phyloP scores from a whole-genome alignment of 2,888 invertebrate species.

The Sarcophaga rosellei region DNA sequence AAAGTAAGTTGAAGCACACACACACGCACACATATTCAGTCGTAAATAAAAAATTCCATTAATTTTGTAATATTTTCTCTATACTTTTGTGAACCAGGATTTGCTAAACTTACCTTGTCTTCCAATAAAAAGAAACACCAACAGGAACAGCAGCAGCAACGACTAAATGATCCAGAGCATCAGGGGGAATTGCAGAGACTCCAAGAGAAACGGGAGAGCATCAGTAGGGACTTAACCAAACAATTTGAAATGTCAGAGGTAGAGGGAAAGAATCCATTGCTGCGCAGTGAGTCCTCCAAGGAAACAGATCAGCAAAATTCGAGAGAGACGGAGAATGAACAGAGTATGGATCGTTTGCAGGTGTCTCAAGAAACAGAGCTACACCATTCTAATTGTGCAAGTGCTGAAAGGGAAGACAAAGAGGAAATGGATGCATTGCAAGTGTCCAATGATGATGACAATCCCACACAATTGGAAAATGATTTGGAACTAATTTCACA shows the following conservation, averaged over 20 bases:
- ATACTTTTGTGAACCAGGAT: constrained; percentile 70
- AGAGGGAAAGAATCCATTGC: constrained; percentile 44
- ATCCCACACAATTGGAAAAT: constrained; percentile 52
- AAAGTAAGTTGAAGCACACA: constrained; percentile 71
- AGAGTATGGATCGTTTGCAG: constrained; percentile 75
- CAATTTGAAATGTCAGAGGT: constrained; percentile 69
- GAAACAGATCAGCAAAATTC: not conserved
- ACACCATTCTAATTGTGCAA: too few species aligned
- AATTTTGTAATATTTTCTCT: not conserved
- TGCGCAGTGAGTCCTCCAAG: constrained; percentile 60
- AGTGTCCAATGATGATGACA: constrained; percentile 25
- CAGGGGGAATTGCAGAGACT: not conserved
- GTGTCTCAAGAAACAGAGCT: constrained; percentile 36
- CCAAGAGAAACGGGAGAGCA: constrained; percentile 62
- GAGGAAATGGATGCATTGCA: constrained; percentile 74
- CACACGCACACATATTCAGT: too few species aligned
- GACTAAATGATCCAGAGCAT: not conserved
- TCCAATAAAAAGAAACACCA: constrained; percentile 74
- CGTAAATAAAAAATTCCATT: too few species aligned
- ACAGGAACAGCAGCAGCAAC: not conserved
- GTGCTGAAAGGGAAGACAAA: not conserved
- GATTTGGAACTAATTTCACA: constrained; percentile 72
- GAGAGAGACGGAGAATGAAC: constrained; percentile 1
- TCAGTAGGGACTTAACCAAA: constrained; percentile 73
- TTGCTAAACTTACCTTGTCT: constrained; percentile 79